Percentiles rank a stretch among this genome's conserved stretches.
Conservation (phyloP, 2,113 vertebrate genomes). For the Pleuronectes platessa region DNA sequence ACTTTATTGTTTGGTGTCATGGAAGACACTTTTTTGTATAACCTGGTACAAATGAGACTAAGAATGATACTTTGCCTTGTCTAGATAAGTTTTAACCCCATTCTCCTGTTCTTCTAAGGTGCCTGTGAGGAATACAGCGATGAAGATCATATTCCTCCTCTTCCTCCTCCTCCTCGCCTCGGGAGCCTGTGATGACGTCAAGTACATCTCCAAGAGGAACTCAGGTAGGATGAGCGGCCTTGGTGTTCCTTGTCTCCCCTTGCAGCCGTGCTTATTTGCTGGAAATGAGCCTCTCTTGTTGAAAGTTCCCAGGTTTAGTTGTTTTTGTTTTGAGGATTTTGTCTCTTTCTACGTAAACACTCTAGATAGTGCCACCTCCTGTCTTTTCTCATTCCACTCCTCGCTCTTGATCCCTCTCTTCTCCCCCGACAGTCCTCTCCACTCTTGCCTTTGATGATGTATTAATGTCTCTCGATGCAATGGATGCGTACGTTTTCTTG, state of each 20-base stretch:
- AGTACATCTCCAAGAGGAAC: slow-evolving; percentile 96
- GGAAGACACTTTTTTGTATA: neutral
- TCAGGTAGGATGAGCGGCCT: slow-evolving; percentile 87
- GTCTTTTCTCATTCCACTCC: slow-evolving; percentile 19
- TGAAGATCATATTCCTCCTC: slow-evolving; percentile 87
- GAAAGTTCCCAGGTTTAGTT: neutral
- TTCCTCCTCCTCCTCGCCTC: slow-evolving; percentile 87
- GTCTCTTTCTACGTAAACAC: slow-evolving; percentile 6
- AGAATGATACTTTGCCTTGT: neutral
- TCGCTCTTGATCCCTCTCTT: slow-evolving; percentile 1
- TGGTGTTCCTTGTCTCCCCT: slow-evolving; percentile 8
- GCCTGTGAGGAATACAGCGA: slow-evolving; percentile 79
- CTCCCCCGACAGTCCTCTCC: neutral
- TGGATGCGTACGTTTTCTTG: neutral
- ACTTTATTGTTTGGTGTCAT: neutral
- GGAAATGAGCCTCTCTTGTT: slow-evolving; percentile 29
- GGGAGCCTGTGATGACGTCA: slow-evolving; percentile 88
- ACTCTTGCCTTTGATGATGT: slow-evolving; percentile 5
- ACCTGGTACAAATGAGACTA: neutral
- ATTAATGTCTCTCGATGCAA: neutral
- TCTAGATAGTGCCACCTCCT: slow-evolving; percentile 20
- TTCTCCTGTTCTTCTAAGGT: slow-evolving; percentile 55
- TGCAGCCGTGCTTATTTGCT: neutral
- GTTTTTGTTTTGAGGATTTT: slow-evolving; percentile 21
- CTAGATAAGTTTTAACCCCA: neutral